Evolutionary conservation across 2,888 invertebrate species (phyloP).

Genomic region (Mellilla xanthometata): DNA sequence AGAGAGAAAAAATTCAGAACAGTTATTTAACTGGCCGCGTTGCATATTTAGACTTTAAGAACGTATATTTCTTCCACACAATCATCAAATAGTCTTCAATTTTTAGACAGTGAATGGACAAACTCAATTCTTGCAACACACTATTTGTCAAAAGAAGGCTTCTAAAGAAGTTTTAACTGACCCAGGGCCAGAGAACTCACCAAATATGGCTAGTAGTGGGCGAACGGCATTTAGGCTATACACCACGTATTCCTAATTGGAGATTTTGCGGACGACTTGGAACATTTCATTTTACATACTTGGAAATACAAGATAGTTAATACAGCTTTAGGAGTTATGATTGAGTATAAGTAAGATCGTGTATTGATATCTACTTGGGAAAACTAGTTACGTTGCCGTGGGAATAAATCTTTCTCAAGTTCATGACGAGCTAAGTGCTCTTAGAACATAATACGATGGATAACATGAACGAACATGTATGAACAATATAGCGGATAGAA

Average conservation of each 20-base stretch:
- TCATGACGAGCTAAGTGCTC: conserved; percentile 9
- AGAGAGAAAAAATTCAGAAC: conserved; percentile 37
- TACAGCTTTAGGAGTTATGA: conserved; percentile 26
- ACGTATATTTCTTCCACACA: not conserved
- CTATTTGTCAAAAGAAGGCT: conserved; percentile 26
- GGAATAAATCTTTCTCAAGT: conserved; percentile 22
- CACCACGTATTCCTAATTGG: conserved; percentile 43
- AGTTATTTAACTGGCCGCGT: conserved; percentile 25
- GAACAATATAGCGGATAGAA: conserved; percentile 50
- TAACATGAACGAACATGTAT: conserved; percentile 9
- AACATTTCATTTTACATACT: conserved; percentile 56
- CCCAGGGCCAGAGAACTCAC: conserved; percentile 53
- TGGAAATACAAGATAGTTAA: conserved; percentile 53
- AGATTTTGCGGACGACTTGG: conserved; percentile 54
- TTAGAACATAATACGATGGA: conserved; percentile 20
- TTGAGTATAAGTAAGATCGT: conserved; percentile 16
- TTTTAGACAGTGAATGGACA: conserved; percentile 1
- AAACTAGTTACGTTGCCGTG: conserved; percentile 7
- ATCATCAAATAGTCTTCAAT: not conserved
- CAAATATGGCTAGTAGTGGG: conserved; percentile 65
- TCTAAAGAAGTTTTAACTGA: conserved; percentile 41
- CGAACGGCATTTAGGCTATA: conserved; percentile 65
- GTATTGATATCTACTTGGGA: conserved; percentile 4
- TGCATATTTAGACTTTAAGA: conserved; percentile 7
- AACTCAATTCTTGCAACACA: conserved; percentile 10